These are phyloP conservation scores for Ceratothoa steindachneri DNA, from an alignment of 2,888 invertebrate genomes.

Conservation along the genomic window DNA sequence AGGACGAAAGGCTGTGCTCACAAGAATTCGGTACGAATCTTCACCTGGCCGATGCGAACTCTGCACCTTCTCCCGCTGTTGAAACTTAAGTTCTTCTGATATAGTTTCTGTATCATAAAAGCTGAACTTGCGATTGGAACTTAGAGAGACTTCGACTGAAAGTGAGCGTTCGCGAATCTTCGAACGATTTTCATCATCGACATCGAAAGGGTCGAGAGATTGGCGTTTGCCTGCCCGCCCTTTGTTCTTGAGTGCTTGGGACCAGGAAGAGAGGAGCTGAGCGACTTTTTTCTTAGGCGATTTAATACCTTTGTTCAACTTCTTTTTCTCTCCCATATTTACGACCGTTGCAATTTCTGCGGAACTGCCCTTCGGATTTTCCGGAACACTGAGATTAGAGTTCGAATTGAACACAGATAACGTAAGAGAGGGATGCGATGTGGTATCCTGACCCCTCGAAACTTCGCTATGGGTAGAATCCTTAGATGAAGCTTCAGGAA, in stretches of 20 bases:
- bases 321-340: not conserved
- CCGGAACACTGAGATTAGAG: not conserved
- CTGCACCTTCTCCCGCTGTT: not conserved
- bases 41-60: not conserved
- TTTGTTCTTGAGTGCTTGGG: not conserved
- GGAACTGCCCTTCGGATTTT: not conserved
- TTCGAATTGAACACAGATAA: not conserved
- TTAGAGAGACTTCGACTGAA: not conserved
- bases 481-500: not conserved
- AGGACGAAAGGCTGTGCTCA: not conserved
- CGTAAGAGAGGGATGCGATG: not conserved
- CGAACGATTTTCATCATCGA: not conserved
- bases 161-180: not conserved
- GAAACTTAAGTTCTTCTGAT: not conserved
- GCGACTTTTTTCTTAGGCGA: not conserved
- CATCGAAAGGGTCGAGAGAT: not conserved
- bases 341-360: not conserved
- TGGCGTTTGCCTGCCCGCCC: not conserved
- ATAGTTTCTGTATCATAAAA: not conserved
- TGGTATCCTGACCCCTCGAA: not conserved
- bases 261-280: not conserved
- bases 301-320: not conserved
- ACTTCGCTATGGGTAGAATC: not conserved
- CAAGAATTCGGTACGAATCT: not conserved
- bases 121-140: not conserved